Evolutionary conservation across 2,113 vertebrate species (phyloP), one percentile per base, ranked within the genome.

Genomic region (Micronycteris hirsuta): DNA sequence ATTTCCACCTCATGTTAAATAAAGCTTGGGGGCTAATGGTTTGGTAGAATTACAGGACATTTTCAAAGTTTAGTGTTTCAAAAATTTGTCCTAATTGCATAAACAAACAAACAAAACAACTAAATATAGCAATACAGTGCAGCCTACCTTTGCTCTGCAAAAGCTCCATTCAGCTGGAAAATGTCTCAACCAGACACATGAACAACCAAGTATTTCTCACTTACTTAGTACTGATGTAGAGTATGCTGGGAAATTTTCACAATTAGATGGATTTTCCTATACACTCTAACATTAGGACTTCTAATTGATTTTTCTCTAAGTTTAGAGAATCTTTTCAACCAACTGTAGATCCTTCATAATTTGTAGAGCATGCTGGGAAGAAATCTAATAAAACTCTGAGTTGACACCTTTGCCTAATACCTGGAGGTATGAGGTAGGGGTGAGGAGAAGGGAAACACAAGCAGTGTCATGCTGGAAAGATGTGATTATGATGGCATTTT

Each of bases 1-100:
- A 80, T 85, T 95, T 71, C 20, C 7, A 38, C 16, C 33, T 17
- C 45, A 68, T 92, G 14, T 94, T 81, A 56, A 80, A 71, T 65
- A 93, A 86, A 68, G 8, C 13, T 36, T 92, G 67, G 14, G 43
- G 17, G 58, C 20, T 45, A 77, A 63, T 26, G 15, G 41, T 82
- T 88, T 45, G 24, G 15, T 26, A 77, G 38, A 92, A 74, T 70
- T 81, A 84, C 7, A 47, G 33, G 11, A 49, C 65, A 36, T 3
- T 82, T 77, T 31, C 20, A 41, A 67, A 71, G 24, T 80, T 87
- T 4, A 56, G 11, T 31, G 49, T 89, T 89, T 22, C 43, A 84
- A 91, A 89, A 87, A 87, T 80, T 6, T 58, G 24, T 77, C 8
- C 70, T 43, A 81, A 19, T 71, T 52, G 68, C 28, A 38, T 74